These are phyloP conservation scores for Linepithema humile DNA, from an alignment of 1,140 invertebrate genomes.

Conservation along the genomic window DNA sequence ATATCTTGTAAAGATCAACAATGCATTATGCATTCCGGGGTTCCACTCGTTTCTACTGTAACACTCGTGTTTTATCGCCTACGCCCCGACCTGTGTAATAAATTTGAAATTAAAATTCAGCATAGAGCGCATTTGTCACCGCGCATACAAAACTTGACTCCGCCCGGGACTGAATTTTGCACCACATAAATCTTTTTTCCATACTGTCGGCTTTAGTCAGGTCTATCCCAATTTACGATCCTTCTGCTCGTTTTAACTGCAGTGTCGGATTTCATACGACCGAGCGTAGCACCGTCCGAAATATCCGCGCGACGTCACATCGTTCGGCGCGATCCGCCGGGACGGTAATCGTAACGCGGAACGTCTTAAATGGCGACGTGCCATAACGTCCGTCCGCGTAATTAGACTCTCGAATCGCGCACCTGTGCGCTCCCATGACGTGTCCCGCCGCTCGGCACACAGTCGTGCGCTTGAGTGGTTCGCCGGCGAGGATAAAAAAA, in stretches of 20 bases:
- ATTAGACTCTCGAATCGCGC: conserved; percentile 73
- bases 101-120: conserved; percentile 52
- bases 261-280: background rate
- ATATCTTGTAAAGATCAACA: conserved; percentile 26
- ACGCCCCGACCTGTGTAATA: conserved; percentile 13
- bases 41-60: conserved; percentile 1
- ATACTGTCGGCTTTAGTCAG: conserved; percentile 15
- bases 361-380: conserved; percentile 71
- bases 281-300: background rate
- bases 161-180: conserved; percentile 17
- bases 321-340: background rate
- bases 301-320: background rate
- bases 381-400: conserved; percentile 67
- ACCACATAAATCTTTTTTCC: conserved; percentile 45
- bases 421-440: conserved; percentile 75
- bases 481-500: conserved; percentile 34
- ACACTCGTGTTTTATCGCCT: background rate
- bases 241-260: background rate
- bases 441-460: conserved; percentile 50
- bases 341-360: conserved; percentile 44
- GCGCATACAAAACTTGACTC: conserved; percentile 23
- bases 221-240: conserved; percentile 39
- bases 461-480: conserved; percentile 15
- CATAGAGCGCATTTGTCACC: conserved; percentile 39
- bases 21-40: conserved; percentile 44